Evolutionary conservation across 1,140 invertebrate species (phyloP), one percentile per base, ranked within the genome.

Genomic region (Latrodectus geometricus): DNA sequence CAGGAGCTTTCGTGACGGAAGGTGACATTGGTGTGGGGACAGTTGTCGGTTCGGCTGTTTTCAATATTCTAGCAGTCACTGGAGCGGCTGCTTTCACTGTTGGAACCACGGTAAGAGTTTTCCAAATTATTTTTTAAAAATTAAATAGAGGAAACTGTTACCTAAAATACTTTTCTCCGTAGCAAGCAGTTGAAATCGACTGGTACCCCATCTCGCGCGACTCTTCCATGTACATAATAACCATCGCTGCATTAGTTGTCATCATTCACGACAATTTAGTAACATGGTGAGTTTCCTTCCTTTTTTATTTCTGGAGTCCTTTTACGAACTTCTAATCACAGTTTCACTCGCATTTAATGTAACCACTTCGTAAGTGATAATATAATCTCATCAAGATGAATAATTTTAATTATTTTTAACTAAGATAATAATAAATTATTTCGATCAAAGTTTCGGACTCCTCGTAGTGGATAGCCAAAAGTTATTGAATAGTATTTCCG

Each of bases 161-260:
- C 8, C 17, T 8, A 61, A 4, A 8, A 61, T 61, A 61, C 17
- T 65, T 74, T 70, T 70, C 56, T 20, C n/a, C 14, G 11, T 92
- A 92, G 9, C 90, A 97, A 96, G 95, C 96, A n/a, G 94, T 98
- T 77, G 95, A 96, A 65, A 91, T 98, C 81, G 96, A 97, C 90
- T 97, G 96, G 96, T 98, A 96, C 96, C 96, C 97, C 11, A 92
- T 98, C 86, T 96, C 95, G 61, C 93, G 97, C 89, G 97, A 98
- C 90, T 97, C 96, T 89, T 91, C 96, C 14, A 95, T 96, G 52
- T 98, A 98, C 90, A 94, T 95, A 7, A 92, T 97, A 9, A 96
- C 97, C 48, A 96, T 98, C 8, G 93, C 95, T 61, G 95, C 97
- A 88, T 93, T 98, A 61, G 96, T 97, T 88, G 93, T 95, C 89